Conservation (phyloP, 2,888 invertebrate species). For the Yponomeuta plumbellus region DNA sequence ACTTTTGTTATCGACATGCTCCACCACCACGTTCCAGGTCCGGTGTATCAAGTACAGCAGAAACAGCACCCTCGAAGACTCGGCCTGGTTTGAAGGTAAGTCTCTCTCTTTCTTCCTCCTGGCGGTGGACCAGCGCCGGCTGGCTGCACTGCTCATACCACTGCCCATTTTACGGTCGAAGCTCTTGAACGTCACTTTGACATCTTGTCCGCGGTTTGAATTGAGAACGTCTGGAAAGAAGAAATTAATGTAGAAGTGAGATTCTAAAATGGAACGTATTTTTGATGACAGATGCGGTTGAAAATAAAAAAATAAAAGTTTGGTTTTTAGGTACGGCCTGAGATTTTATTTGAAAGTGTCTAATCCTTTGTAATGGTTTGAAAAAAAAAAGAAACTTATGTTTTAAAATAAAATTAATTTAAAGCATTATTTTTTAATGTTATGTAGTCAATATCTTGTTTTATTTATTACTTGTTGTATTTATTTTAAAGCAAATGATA, state of each 20-base stretch:
- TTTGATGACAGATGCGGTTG: too few relatives aligned
- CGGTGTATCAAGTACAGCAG: constrained; percentile 81
- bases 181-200: constrained; percentile 25
- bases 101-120: constrained; percentile 34
- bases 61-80: constrained; percentile 78
- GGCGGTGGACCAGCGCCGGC: constrained; percentile 41
- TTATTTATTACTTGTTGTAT: too few relatives aligned
- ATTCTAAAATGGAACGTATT: too few relatives aligned
- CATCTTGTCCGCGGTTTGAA: constrained; percentile 31
- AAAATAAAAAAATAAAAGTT: too few relatives aligned
- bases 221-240: background rate
- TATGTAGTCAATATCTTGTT: too few relatives aligned
- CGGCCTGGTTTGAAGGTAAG: constrained; percentile 51
- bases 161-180: constrained; percentile 45
- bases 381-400: too few relatives aligned
- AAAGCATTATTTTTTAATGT: too few relatives aligned
- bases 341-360: too few relatives aligned
- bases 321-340: too few relatives aligned
- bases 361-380: too few relatives aligned
- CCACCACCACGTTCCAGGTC: constrained; percentile 81
- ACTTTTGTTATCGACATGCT: constrained; percentile 76
- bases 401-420: too few relatives aligned
- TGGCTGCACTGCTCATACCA: constrained; percentile 48
- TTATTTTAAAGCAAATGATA: too few relatives aligned
- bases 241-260: background rate